Base-by-base conservation (phyloP, 1,140 invertebrate species). In the Cyclargus thomasi region DNA sequence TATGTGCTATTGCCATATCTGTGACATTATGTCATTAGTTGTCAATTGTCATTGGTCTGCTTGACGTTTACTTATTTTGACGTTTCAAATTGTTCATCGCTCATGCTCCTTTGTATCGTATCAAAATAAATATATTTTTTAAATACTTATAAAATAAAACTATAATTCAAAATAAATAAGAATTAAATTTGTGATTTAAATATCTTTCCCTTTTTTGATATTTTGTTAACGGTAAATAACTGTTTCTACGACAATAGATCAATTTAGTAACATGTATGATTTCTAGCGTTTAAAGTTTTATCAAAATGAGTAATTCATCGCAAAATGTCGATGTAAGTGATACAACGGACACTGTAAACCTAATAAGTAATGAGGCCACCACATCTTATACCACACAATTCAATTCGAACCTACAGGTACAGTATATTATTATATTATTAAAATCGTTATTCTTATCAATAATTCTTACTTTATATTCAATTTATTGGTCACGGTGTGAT, bases 281-380 rank as follows among this genome's bases (percentile, higher is more conserved):
- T 47, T 47, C 39, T 47, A 16, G 39, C 10, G 3, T 47, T 14
- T 47, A 47, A 47, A 14, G 10, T 16, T 47, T 47, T 0, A 1
- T 1, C 39, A 83, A 71, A 76, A 87, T 88, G 83, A 80, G 70
- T 72, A 75, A 79, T 66, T 80, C 75, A 35, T 76, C 77, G 10
- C 47, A 69, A 10, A 67, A 73, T 63, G 67, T 74, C 73, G 64
- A 76, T 53, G 39, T 68, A 22, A 78, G 70, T 72, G 79, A 78
- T 76, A 79, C 77, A 8, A 83, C 85, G 11, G 86, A 89, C 67
- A 87, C 85, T 22, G 85, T 79, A 8, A 78, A 85, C 22, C 63
- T 89, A 70, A 67, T 88, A 17, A 81, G 69, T 68, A 80, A 80
- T 78, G 82, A 86, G 64, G 79, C 83, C 3, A 83, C 77, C 29